phyloP scores from a whole-genome alignment of 2,888 invertebrate genomes.

The Tipula helvola region DNA sequence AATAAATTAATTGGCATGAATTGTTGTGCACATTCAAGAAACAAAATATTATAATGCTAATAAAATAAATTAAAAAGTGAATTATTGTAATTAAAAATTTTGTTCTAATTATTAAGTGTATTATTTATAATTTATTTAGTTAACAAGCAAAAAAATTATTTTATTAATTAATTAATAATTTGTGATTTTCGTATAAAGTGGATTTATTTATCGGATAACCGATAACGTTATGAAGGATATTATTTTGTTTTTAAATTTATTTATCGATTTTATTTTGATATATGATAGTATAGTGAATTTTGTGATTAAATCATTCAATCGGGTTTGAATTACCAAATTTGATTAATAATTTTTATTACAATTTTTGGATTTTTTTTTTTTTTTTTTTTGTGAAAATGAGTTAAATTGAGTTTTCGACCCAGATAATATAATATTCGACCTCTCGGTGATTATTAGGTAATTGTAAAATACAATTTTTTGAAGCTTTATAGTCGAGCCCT shows the following conservation, averaged over 20 bases:
- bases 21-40: neutral
- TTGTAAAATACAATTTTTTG: neutral
- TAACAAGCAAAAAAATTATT: neutral
- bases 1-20: neutral
- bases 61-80: neutral
- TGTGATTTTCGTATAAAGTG: neutral
- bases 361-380: neutral
- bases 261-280: neutral
- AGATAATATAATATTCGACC: neutral
- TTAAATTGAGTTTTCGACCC: neutral
- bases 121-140: neutral
- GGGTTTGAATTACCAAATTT: neutral
- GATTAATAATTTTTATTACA: neutral
- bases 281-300: neutral
- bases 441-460: neutral
- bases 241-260: neutral
- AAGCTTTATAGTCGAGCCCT: neutral
- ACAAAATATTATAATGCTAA: neutral
- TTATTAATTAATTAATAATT: neutral
- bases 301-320: neutral
- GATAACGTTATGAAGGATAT: neutral
- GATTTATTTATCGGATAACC: neutral
- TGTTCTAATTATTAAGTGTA: neutral
- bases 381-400: neutral
- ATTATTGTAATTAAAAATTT: neutral